Evolutionary conservation across 2,797 vertebrate species (phyloP), one percentile per base, ranked within the genome.

Genomic region (Martes flavigula): DNA sequence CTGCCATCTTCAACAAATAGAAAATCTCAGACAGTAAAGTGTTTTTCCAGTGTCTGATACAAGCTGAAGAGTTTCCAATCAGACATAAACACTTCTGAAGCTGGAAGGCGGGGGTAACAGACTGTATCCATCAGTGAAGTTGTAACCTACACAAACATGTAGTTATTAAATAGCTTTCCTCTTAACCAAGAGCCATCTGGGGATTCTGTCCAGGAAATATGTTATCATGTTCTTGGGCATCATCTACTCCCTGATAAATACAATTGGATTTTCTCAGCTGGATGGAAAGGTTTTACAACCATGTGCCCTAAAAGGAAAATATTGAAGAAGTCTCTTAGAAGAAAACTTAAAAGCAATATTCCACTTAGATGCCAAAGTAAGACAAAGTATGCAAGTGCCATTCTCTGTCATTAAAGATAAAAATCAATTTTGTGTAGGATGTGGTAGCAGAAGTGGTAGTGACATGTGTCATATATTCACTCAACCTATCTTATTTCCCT

Each of bases 11-110:
- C 87, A 93, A 90, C 17, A 51, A 87, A 54, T 1, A 90, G 72
- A 93, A 96, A 68, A 70, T n/a, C 43, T 83, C 82, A 93, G 93
- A 86, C 48, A 94, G 21, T 25, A n/a, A 88, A 68, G 38, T 81
- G 35, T 91, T 97, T 97, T 97, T 89, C 73, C 86, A 94, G 62
- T 2, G 17, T 95, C 95, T 91, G 87, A 93, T 51, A 77, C 11
- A 92, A 93, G 56, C 25, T 51, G 54, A 90, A 77, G 93, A 82
- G 60, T 92, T 91, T 98, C 93, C 85, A 87, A 83, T 92, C 72
- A 97, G 91, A 97, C 90, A 94, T 91, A 95, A 95, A 96, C 85
- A 95, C 70, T 93, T 90, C 15, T 14, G 38, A 91, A 96, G 79
- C 92, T 89, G 82, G 43, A 9, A 73, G 73, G 73, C 43, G 1